Base-by-base conservation (phyloP, 2,888 invertebrate species). In the Xylocampa areola region DNA sequence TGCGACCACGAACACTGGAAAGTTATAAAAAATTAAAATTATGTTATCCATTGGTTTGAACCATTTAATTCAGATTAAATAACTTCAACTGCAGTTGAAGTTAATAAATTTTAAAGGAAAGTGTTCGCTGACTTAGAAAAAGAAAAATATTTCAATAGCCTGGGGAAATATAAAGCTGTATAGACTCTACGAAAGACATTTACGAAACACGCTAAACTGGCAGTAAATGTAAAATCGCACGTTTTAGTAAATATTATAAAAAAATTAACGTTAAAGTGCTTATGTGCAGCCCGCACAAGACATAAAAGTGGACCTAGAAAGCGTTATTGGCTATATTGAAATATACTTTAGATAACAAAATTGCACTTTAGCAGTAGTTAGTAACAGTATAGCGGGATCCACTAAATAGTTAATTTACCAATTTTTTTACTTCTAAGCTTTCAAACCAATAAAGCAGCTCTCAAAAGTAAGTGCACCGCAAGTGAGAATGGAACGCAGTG, bases 21-120 rank as follows among this genome's bases (percentile, higher is more conserved):
- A 32, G 53, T 40, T 13, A 44, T 3, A 17, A 40, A n/a, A 1
- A 8, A 44, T 3, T 23, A 40, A n/a, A 1, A 8, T 7, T 6
- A 8, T 25, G 25, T 25, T 6, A 25, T 25, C 7, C 7, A 25
- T 2, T 25, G 25, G 8, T 25, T 10, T 25, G 21, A 2, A 5
- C 21, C 5, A 21, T 5, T 21, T 4, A 4, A 21, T 5, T 21
- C 2, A 21, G 21, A 25, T 51, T 36, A 47, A 4, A 36, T 39
- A n/a, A n/a, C n/a, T n/a, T n/a, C 61, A 40, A 51, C 41, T 10
- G 13, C 23, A 14, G 11, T 37, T 25, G 21, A 27, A 6, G 6
- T 25, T 23, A 29, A 23, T 52, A 8, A 50, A 44, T 19, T 39
- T 0, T 33, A 16, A 13, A 16, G n/a, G 29, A 23, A 17, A 27